Evolutionary conservation across 2,797 vertebrate genomes (phyloP).

Genomic region (Urocyon cinereoargenteus): DNA sequence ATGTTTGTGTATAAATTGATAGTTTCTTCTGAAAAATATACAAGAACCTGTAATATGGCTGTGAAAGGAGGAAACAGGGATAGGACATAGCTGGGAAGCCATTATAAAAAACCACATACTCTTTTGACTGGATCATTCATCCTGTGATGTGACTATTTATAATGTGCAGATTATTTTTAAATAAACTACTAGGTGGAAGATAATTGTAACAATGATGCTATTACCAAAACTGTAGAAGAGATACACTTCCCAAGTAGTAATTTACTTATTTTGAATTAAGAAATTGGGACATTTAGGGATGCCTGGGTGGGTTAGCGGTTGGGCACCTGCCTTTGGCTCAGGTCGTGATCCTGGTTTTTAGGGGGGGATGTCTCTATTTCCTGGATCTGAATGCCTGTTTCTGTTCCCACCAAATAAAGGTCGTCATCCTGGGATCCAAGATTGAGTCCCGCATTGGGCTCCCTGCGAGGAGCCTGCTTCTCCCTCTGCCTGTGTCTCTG

Average conservation of each 20-base stretch:
- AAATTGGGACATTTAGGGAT: conserved; percentile 65
- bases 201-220: not conserved
- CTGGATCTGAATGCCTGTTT: no score
- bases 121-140: not conserved
- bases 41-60: not conserved
- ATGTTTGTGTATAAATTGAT: not conserved
- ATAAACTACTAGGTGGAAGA: conserved; percentile 25
- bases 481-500: no score
- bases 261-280: conserved; percentile 67
- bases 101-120: conserved; percentile 72
- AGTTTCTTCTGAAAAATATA: not conserved
- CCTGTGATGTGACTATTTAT: not conserved
- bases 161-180: conserved; percentile 29
- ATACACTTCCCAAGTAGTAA: not conserved
- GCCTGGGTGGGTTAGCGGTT: no score
- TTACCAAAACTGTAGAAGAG: not conserved
- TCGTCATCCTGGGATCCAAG: no score
- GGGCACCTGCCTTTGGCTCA: no score
- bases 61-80: not conserved
- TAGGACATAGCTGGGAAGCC: not conserved
- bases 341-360: no score
- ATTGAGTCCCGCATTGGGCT: no score
- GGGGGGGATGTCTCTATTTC: no score
- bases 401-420: no score
- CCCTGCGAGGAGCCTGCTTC: no score